Evolutionary conservation across 2,888 invertebrate species (phyloP).

Genomic region (Dusona sp.): DNA sequence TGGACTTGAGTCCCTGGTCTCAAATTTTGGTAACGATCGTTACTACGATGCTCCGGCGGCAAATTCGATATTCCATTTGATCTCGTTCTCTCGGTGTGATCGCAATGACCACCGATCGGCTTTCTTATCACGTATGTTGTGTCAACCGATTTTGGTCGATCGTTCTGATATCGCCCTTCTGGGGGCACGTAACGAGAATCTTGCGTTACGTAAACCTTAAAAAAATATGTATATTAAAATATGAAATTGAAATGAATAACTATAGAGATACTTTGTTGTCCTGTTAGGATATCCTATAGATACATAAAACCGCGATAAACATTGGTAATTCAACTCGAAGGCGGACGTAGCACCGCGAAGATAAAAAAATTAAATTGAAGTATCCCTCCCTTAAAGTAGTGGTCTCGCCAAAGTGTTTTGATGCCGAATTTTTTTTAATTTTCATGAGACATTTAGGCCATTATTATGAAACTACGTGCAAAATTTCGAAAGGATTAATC

Average conservation of each 20-base stretch:
- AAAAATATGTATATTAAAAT: slow-evolving; percentile 9
- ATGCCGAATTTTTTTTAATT: too few relatives aligned
- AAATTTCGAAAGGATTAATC: too few relatives aligned
- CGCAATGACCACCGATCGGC: slow-evolving; percentile 74
- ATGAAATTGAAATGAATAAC: background rate
- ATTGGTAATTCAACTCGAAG: background rate
- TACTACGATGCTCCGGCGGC: background rate
- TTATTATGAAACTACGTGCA: too few relatives aligned
- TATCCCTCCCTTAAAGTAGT: too few relatives aligned
- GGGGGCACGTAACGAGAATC: slow-evolving; percentile 86
- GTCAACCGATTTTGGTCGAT: slow-evolving; percentile 85
- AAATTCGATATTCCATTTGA: slow-evolving; percentile 29
- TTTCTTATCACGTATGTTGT: slow-evolving; percentile 87
- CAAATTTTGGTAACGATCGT: background rate
- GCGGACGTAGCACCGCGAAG: too few relatives aligned
- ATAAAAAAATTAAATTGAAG: too few relatives aligned
- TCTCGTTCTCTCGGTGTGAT: slow-evolving; percentile 31
- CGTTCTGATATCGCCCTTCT: slow-evolving; percentile 85
- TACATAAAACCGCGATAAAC: background rate
- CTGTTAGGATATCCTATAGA: background rate
- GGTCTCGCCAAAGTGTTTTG: too few relatives aligned
- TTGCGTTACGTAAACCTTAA: slow-evolving; percentile 85
- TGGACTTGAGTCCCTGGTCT: background rate
- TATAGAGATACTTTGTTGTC: background rate
- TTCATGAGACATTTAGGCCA: too few relatives aligned